Evolutionary conservation across 2,888 invertebrate genomes (phyloP).

Genomic region (Athalia rosae): DNA sequence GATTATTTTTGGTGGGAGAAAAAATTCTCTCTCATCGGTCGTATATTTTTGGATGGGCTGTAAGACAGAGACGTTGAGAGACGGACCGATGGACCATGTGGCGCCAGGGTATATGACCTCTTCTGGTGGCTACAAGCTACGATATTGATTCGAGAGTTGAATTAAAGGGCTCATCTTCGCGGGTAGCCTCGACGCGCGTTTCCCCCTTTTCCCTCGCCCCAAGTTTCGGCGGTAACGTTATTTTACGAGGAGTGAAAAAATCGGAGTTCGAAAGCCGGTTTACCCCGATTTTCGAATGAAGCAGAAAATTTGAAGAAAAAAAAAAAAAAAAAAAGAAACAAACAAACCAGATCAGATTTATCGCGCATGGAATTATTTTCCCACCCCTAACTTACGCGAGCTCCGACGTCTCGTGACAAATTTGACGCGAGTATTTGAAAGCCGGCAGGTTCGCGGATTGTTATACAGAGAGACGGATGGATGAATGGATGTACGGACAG

Average conservation of each 20-base stretch:
- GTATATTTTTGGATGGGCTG: background rate
- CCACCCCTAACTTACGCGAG: background rate
- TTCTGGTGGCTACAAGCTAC: slow-evolving; percentile 12
- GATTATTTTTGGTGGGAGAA: no score
- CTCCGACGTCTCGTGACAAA: slow-evolving; percentile 43
- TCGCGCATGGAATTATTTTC: background rate
- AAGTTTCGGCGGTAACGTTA: background rate
- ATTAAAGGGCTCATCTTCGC: slow-evolving; percentile 29
- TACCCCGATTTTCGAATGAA: background rate
- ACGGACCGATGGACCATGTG: slow-evolving; percentile 41
- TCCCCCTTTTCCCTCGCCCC: background rate
- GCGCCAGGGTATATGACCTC: slow-evolving; percentile 32
- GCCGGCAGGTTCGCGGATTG: slow-evolving; percentile 32
- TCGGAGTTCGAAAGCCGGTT: background rate
- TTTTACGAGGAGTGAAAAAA: slow-evolving; percentile 22
- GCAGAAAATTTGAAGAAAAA: background rate
- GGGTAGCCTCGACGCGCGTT: background rate
- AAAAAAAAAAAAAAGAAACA: background rate
- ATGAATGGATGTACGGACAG: slow-evolving; percentile 10
- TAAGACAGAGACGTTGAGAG: background rate
- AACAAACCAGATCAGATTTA: background rate
- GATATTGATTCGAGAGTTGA: slow-evolving; percentile 42
- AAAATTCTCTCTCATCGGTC: no score
- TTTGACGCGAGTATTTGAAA: slow-evolving; percentile 44
- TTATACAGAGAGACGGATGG: slow-evolving; percentile 5